A percentile compares a stretch with the other conserved stretches of the same genome.
Conservation (phyloP, 2,113 vertebrate genomes). For the Gobio gobio region DNA sequence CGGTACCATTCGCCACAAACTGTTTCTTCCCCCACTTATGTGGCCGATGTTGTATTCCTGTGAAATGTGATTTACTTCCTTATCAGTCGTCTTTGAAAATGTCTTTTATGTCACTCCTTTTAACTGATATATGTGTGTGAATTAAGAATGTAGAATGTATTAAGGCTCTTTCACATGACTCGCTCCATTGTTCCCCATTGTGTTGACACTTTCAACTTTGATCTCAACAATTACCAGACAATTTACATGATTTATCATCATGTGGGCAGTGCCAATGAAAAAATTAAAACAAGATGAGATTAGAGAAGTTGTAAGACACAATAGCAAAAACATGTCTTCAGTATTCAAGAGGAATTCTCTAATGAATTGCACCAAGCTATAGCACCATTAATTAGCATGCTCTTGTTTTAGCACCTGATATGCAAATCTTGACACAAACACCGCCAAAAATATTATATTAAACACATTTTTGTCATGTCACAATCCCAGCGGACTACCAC, state of each 20-base stretch:
- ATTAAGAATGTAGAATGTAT: neutral
- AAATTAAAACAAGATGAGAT: neutral
- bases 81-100: slow-evolving; percentile 22
- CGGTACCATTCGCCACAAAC: slow-evolving; percentile 54
- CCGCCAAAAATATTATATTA: neutral
- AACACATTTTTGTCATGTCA: neutral
- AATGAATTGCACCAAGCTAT: too few relatives aligned
- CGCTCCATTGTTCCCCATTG: neutral
- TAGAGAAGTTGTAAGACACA: neutral
- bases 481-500: neutral
- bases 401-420: neutral
- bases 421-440: neutral
- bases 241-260: neutral
- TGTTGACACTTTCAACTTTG: neutral
- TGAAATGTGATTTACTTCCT: slow-evolving; percentile 32
- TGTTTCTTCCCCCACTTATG: slow-evolving; percentile 52
- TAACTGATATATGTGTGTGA: slow-evolving; percentile 20
- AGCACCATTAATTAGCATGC: neutral
- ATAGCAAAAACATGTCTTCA: neutral
- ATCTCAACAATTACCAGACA: neutral
- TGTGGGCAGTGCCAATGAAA: neutral
- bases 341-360: too few relatives aligned
- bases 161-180: slow-evolving; percentile 31
- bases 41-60: slow-evolving; percentile 58
- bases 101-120: slow-evolving; percentile 10